phyloP scores from a whole-genome alignment of 2,113 vertebrate species.

The Dunckerocampus dactyliophorus region DNA sequence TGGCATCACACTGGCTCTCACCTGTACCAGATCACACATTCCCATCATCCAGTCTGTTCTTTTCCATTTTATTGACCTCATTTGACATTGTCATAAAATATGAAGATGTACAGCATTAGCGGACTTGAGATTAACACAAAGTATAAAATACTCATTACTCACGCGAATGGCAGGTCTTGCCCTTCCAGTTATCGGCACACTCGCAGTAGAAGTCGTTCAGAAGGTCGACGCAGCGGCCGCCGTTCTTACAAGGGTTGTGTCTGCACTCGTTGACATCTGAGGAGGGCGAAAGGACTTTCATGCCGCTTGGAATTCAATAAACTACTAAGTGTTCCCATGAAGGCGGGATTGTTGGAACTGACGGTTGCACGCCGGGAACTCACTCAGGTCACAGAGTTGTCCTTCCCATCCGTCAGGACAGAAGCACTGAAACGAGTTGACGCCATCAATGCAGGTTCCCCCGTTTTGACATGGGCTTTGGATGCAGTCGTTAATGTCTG shows the following conservation, averaged over 20 bases:
- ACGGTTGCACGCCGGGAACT: conserved; percentile 56
- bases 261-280: conserved; percentile 92
- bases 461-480: conserved; percentile 85
- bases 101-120: background rate
- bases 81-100: background rate
- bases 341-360: background rate
- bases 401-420: conserved; percentile 96
- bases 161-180: conserved; percentile 97
- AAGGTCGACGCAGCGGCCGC: conserved; percentile 86
- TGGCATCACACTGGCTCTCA: conserved; percentile 88
- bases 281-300: conserved; percentile 2
- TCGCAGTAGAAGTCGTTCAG: conserved; percentile 93
- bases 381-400: conserved; percentile 86
- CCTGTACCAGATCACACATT: conserved; percentile 58
- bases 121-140: background rate
- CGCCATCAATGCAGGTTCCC: conserved; percentile 90
- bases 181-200: conserved; percentile 90
- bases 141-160: conserved; percentile 59
- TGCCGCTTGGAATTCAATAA: background rate
- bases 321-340: background rate
- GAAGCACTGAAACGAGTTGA: conserved; percentile 89
- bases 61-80: too few species aligned
- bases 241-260: conserved; percentile 89
- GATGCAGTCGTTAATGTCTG: conserved; percentile 91
- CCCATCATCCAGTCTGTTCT: background rate